These are phyloP conservation scores for Hemibagrus guttatus DNA, from an alignment of 2,797 vertebrate genomes.

Conservation along the genomic window DNA sequence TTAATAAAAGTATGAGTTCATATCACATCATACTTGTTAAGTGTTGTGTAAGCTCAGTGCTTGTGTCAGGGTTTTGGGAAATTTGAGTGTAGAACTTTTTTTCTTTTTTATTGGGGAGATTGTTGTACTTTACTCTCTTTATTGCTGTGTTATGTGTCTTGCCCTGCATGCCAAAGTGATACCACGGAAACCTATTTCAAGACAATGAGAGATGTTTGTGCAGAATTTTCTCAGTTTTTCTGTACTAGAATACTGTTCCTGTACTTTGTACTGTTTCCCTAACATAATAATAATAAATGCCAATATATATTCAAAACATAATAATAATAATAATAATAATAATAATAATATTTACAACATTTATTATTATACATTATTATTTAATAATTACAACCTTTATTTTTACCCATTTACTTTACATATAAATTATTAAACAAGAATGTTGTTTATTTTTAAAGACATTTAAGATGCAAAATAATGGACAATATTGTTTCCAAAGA, in stretches of 20 bases:
- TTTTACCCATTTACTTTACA: background rate
- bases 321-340: background rate
- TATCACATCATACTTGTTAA: background rate
- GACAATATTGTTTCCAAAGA: background rate
- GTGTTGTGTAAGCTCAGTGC: background rate
- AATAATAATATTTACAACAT: background rate
- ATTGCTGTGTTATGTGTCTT: background rate
- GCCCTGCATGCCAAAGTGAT: constrained; percentile 12
- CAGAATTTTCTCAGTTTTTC: background rate
- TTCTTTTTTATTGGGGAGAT: background rate
- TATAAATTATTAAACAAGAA: background rate
- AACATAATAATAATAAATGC: background rate
- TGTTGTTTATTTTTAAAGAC: background rate
- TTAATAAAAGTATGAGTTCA: background rate
- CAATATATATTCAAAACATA: background rate
- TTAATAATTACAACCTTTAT: background rate
- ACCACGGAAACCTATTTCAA: constrained; percentile 4
- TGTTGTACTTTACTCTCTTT: background rate
- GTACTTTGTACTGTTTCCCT: background rate
- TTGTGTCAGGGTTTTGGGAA: background rate
- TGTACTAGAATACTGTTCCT: background rate
- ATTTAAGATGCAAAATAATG: background rate
- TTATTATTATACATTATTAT: too few species aligned
- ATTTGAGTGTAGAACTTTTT: background rate
- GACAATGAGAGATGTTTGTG: constrained; percentile 1